phyloP scores from a whole-genome alignment of 2,113 vertebrate species.

The Lamprotornis superbus region DNA sequence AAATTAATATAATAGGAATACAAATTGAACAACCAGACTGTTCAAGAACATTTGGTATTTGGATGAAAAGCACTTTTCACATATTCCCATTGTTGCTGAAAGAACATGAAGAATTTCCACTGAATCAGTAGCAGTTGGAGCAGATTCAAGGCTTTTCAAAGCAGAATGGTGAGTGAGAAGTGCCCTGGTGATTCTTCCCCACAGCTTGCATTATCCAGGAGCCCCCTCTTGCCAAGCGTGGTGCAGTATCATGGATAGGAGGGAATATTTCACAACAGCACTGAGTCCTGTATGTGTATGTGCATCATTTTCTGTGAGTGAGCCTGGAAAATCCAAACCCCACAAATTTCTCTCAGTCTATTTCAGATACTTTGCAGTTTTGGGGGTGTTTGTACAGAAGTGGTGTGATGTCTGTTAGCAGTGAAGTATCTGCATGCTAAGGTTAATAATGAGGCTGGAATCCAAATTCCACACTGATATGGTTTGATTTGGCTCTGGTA shows the following conservation, averaged over 20 bases:
- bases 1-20: constrained; percentile 11
- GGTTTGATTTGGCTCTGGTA: not conserved
- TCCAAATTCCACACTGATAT: not conserved
- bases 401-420: not conserved
- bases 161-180: not conserved
- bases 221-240: not conserved
- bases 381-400: not conserved
- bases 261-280: not conserved
- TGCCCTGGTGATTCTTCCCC: not conserved
- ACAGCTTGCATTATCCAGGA: not conserved
- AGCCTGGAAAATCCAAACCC: not conserved
- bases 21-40: not conserved
- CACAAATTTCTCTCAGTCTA: not conserved
- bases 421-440: not conserved
- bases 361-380: not conserved
- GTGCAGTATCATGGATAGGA: not conserved
- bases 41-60: constrained; percentile 2
- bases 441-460: not conserved
- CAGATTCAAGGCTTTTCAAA: not conserved
- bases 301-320: not conserved
- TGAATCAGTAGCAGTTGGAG: not conserved
- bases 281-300: not conserved
- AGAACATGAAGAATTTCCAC: not conserved
- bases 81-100: not conserved
- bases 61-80: not conserved